phyloP scores from a whole-genome alignment of 1,140 invertebrate genomes.

The Caenorhabditis brenneri region DNA sequence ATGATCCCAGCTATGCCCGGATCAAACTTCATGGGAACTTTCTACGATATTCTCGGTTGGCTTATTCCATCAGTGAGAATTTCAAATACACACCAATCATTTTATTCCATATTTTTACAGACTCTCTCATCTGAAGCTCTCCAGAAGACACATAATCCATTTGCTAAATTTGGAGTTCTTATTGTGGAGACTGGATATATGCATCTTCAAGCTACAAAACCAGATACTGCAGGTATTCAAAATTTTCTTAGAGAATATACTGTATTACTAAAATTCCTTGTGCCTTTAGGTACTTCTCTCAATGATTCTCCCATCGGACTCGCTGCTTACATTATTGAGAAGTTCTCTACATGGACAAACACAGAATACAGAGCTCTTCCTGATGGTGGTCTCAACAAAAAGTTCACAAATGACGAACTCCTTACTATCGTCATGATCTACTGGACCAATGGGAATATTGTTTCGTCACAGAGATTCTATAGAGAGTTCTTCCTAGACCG shows the following conservation, averaged over 20 bases:
- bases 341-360: constrained; percentile 82
- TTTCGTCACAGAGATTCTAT: constrained; percentile 56
- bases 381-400: constrained; percentile 79
- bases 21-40: constrained; percentile 73
- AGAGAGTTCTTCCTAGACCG: constrained; percentile 49
- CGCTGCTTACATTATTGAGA: constrained; percentile 84
- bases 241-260: too few species aligned
- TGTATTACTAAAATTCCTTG: too few species aligned
- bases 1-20: constrained; percentile 74
- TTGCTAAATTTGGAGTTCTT: constrained; percentile 70
- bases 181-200: constrained; percentile 80
- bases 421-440: constrained; percentile 89
- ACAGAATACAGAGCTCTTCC: constrained; percentile 65
- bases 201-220: constrained; percentile 83
- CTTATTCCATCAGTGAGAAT: constrained; percentile 32
- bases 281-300: constrained; percentile 56
- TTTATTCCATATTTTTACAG: constrained; percentile 48
- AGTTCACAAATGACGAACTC: constrained; percentile 78
- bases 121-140: constrained; percentile 75
- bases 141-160: constrained; percentile 69
- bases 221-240: constrained; percentile 83
- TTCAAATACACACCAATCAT: not conserved
- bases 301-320: constrained; percentile 77
- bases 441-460: constrained; percentile 74
- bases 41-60: constrained; percentile 71